Evolutionary conservation across 2,113 vertebrate genomes (phyloP).

Genomic region (Myrmophylax atrothorax): DNA sequence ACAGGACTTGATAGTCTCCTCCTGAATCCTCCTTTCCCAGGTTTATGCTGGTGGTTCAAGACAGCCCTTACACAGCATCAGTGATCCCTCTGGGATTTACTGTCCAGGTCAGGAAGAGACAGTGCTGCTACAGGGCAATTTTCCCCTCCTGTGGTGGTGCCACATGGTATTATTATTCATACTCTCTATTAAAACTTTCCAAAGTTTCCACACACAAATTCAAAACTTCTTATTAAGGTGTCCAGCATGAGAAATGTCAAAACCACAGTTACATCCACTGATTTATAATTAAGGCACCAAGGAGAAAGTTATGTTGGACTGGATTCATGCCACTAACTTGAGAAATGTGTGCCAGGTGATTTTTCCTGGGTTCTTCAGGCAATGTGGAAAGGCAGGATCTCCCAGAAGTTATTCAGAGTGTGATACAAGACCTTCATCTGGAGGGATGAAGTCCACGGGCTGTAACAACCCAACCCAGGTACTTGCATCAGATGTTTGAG

Average conservation of each 20-base stretch:
- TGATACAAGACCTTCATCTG: background rate
- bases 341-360: background rate
- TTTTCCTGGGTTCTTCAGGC: background rate
- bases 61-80: background rate
- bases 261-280: background rate
- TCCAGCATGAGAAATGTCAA: background rate
- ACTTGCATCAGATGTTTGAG: background rate
- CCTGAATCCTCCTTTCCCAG: background rate
- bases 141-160: background rate
- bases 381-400: background rate
- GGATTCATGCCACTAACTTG: background rate
- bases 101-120: background rate
- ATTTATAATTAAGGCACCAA: background rate
- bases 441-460: background rate
- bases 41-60: background rate
- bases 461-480: background rate
- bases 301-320: background rate
- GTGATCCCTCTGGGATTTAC: background rate
- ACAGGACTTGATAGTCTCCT: background rate
- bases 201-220: background rate
- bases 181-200: background rate
- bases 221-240: background rate
- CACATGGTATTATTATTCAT: background rate
- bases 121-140: background rate
- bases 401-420: background rate